Base-by-base conservation (phyloP, 2,797 vertebrate species). In the Anguilla megastoma region DNA sequence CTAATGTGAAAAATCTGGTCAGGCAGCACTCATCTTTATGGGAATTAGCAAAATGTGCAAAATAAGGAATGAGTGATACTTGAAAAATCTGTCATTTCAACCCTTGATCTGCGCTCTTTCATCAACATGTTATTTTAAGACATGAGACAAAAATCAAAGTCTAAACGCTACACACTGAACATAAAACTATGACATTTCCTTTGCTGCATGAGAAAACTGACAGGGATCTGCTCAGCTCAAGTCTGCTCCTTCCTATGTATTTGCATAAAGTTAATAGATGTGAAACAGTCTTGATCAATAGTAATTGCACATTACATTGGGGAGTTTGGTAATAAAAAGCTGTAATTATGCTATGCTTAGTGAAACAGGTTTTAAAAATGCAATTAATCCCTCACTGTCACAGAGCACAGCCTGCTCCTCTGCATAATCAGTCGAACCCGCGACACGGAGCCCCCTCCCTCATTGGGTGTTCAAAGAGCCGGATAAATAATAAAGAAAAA, bases 241-340 rank as follows among this genome's bases (percentile, higher is more conserved):
- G 71, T 84, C 85, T 54, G 74, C 74, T 54, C 85, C 79, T 88
- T 63, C 56, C 56, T 30, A 84, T 27, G 63, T n/a, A 86, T 86
- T 88, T 88, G 85, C 50, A 83, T 88, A 74, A 86, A 84, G 85
- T 88, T 88, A 88, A 88, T 88, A 84, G 88, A 88, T 88, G 83
- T 85, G 74, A 88, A 88, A 88, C 41, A 86, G 85, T 88, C 60
- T 82, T 88, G 88, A 88, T 88, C 88, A 83, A 88, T 88, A 88
- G 85, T 86, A 88, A 86, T 86, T 84, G 88, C 63, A 50, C 60
- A 50, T 66, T 86, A 87, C 86, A 87, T 83, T 82, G 54, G 86
- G 88, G 85, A 83, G 76, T 33, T 71, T 84, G 48, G 85, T 86
- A 86, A 86, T 88, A 86, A 88, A 84, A 83, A 88, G 85, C 88